Conservation (phyloP, 2,888 invertebrate species). For the Synanthedon andrenaeformis region DNA sequence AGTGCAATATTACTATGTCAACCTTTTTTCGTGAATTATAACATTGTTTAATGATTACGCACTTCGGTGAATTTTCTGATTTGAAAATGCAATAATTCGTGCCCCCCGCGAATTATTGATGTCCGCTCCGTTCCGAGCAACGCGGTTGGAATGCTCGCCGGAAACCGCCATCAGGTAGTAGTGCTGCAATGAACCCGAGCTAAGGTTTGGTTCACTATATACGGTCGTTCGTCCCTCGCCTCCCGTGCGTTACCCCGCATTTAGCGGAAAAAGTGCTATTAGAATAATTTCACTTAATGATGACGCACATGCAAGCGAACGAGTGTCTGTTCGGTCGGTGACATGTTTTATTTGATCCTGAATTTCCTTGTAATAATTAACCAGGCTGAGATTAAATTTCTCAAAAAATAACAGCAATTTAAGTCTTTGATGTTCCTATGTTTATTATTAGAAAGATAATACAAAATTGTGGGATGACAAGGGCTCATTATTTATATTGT, state of each 20-base stretch:
- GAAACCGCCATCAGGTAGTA: constrained; percentile 56
- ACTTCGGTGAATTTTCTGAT: not conserved
- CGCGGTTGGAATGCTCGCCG: constrained; percentile 42
- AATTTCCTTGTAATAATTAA: constrained; percentile 15
- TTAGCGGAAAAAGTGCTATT: constrained; percentile 27
- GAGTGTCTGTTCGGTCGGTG: constrained; percentile 10
- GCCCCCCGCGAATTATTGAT: not conserved
- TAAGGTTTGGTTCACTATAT: constrained; percentile 14
- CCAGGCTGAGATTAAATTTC: too few species aligned
- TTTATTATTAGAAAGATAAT: too few species aligned
- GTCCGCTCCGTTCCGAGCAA: not conserved
- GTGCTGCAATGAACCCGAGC: constrained; percentile 28
- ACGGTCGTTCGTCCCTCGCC: constrained; percentile 13
- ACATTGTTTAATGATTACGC: not conserved
- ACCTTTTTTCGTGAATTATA: too few species aligned
- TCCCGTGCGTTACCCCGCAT: constrained; percentile 6
- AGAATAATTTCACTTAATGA: constrained; percentile 36
- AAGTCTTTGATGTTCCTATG: too few species aligned
- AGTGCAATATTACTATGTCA: too few species aligned
- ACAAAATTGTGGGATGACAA: too few species aligned
- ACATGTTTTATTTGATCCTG: constrained; percentile 7
- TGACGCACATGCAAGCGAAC: constrained; percentile 27
- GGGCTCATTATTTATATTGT: too few species aligned
- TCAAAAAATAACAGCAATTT: too few species aligned
- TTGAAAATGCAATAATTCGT: not conserved